Conservation (phyloP, 2,888 invertebrate genomes). For the Drosophila ezoana region DNA sequence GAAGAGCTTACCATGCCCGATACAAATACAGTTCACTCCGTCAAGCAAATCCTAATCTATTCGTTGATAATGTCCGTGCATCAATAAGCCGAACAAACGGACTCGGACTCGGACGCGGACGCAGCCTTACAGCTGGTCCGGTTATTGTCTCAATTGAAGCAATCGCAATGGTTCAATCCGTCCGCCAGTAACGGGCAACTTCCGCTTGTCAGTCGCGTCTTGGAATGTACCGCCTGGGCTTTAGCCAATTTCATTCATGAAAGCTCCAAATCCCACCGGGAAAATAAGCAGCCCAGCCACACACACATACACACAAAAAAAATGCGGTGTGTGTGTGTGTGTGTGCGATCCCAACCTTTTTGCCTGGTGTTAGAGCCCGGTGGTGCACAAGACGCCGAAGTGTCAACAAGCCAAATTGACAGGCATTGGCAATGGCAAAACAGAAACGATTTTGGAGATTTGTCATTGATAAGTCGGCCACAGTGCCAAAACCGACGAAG, state of each 20-base stretch:
- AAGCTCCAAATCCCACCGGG: slow-evolving; percentile 73
- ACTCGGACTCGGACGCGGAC: slow-evolving; percentile 21
- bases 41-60: slow-evolving; percentile 21
- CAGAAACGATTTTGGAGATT: slow-evolving; percentile 79
- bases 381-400: slow-evolving; percentile 64
- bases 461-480: slow-evolving; percentile 78
- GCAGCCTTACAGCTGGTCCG: slow-evolving; percentile 10
- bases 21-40: background rate
- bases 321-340: slow-evolving; percentile 52
- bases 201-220: slow-evolving; percentile 69
- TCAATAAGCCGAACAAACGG: slow-evolving; percentile 6
- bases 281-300: slow-evolving; percentile 59
- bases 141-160: slow-evolving; percentile 70
- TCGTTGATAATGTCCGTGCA: slow-evolving; percentile 5
- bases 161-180: slow-evolving; percentile 38
- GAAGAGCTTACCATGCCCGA: slow-evolving; percentile 10
- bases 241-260: slow-evolving; percentile 72
- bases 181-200: slow-evolving; percentile 56
- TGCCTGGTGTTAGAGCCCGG: slow-evolving; percentile 37
- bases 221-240: slow-evolving; percentile 50
- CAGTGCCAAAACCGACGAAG: slow-evolving; percentile 41
- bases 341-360: slow-evolving; percentile 56
- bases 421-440: slow-evolving; percentile 68
- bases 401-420: slow-evolving; percentile 80
- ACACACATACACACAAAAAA: slow-evolving; percentile 28